Evolutionary conservation across 2,797 vertebrate genomes (phyloP), one percentile per base, ranked within the genome.

Genomic region (Hemibagrus guttatus): DNA sequence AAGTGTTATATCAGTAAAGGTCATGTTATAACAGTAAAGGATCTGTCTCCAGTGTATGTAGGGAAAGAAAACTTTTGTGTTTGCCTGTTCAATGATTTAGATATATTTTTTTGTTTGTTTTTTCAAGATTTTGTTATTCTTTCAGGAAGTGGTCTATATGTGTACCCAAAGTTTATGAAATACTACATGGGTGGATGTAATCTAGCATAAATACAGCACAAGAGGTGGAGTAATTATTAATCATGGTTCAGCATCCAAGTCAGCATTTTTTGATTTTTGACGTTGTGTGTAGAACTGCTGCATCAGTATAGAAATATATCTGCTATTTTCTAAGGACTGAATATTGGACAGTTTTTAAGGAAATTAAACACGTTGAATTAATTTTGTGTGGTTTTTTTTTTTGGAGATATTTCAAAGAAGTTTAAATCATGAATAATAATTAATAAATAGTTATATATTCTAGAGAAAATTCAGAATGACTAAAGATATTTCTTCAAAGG

Each of bases 331-430:
- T 59, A 39, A 68, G 23, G 26, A 79, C 46, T 68, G 84, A 28
- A 76, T 31, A 19, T 46, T 49, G 23, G 69, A 39, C 23, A n/a
- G 84, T 68, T 85, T 69, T 58, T 58, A 69, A 79, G 63, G 42
- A 80, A 79, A 69, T 79, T 68, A 79, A 80, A 80, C 49, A n/a
- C 35, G 42, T 7, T 79, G 49, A n/a, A 42, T 54, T 39, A 6
- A 59, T 46, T 54, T 56, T 78, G 74, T 87, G 63, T 76, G 17
- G 17, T 80, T 54, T 17, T 86, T 39, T 80, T 28, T 79, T 49
- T 49, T 49, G 46, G 52, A 80, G 31, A 42, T 35, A 59, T 5
- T 17, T 19, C 49, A n/a, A 49, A n/a, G 8, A 74, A 26, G 17
- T 71, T 2, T 42, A 8, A 68, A 2, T 49, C 46, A 49, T 49